Evolutionary conservation across 2,888 invertebrate species (phyloP), one percentile per base, ranked within the genome.

Genomic region (Galerucella nymphaeae): DNA sequence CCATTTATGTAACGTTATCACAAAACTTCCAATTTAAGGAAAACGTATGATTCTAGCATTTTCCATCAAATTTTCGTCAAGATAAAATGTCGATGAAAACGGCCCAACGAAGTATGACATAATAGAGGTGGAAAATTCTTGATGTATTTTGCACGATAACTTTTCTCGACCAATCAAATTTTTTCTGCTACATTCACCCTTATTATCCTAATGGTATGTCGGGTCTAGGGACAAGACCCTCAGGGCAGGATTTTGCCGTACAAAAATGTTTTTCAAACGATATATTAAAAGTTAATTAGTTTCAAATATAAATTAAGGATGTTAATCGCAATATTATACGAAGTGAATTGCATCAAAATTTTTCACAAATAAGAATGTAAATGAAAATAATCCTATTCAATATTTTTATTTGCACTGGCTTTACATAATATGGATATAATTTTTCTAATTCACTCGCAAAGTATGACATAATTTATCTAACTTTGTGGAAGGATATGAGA

Each of bases 111-210:
- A 70, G 63, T 63, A 63, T 45, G 63, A 64, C 45, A 63, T 63
- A 63, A 70, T 63, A 70, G 57, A 63, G 70, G 70, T 63, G n/a
- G 70, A 70, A 70, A 70, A 70, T 64, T 70, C 70, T 63, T 70
- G 70, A 70, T 70, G 63, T 70, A 70, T 63, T 70, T 70, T 57
- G 48, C 70, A 57, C 63, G 63, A 70, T 63, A 70, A 70, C 70
- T 70, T 70, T 70, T 63, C 70, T 70, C 70, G 63, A 30, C 63
- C 70, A 70, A 70, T 70, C 63, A 70, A 70, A 70, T 70, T 70
- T 70, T 70, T 63, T 23, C 16, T 57, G 63, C 63, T 57, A 57
- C 70, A 70, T 63, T 70, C 63, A 63, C 42, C 70, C 70, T 70
- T 70, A 70, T 70, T 70, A 70, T 70, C 70, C 63, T 70, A 70